Base-by-base conservation (phyloP, 1,140 invertebrate species). In the Drosophila sproati region DNA sequence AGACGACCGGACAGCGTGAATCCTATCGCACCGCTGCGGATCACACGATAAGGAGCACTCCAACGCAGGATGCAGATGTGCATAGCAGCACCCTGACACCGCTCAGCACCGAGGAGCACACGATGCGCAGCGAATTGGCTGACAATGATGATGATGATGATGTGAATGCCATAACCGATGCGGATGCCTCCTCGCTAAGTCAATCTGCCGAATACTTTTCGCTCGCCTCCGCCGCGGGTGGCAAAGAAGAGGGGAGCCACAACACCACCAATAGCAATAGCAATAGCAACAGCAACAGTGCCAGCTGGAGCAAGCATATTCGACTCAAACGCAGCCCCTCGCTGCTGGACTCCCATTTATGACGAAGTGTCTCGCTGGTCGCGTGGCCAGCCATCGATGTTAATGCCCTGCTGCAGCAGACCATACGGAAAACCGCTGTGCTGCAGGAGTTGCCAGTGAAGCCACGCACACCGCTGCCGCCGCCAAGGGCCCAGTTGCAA, bases 311-410 rank as follows among this genome's bases (percentile, higher is more conserved):
- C 56, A 91, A 88, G 63, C 80, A 91, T 51, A 79, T 82, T 12
- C 68, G 78, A n/a, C 86, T 90, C 48, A 92, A 91, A 55, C 78
- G 71, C 34, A 63, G 41, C 34, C 43, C 70, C 4, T 80, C 82
- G 32, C 80, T 82, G 2, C 39, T 88, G 35, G 85, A 92, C 10
- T 72, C 73, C 56, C 80, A 90, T 54, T 92, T 92, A 92, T 92
- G 92, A 92, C 92, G 90, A 89, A 92, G 92, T 75, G 91, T 92
- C 68, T 92, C 92, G 91, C 92, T 92, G 92, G 91, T 92, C 91
- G 78, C 91, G 12, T 92, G 92, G 92, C 92, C 92, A 92, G 92
- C 91, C 47, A 92, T 92, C 63, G 91, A 92, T 87, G 80, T 92
- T 10, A 92, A 92, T 41, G 85, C 87, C 32, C 41, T 92, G 62